Evolutionary conservation across 2,888 invertebrate genomes (phyloP), one percentile per base, ranked within the genome.

Genomic region (Sipha maydis): DNA sequence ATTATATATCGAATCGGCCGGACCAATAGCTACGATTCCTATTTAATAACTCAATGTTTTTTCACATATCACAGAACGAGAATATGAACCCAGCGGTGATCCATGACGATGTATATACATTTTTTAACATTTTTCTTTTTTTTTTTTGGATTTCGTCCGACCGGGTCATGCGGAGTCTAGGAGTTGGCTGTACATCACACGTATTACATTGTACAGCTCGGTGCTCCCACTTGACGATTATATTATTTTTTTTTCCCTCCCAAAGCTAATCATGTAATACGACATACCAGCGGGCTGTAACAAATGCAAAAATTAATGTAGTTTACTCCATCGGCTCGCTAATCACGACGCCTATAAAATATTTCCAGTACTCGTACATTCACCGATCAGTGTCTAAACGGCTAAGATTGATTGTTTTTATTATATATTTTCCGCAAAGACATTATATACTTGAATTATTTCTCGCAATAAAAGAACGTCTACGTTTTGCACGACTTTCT

Each of bases 81-180:
- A 61, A n/a, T 34, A 75, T 21, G 41, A 9, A 34, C 73, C 76
- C 84, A 56, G 73, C 61, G 25, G 25, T 17, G 41, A 67, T 77
- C 61, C 67, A 31, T 3, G 67, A 48, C 11, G 17, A 7, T 61
- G 21, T 61, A 14, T 11, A 48, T 48, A 11, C 11, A 1, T 48
- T 14, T 48, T 48, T 48, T 34, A 3, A 34, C 3, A 17, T 75
- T 84, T 76, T 73, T 75, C 56, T 38, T 67, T 71, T 71, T 71
- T 34, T 54, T 67, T 77, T 85, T 85, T 85, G 84, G 84, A 85
- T 76, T 85, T 76, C 41, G 76, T 85, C 84, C 84, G 76, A 85
- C 76, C 84, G 41, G 84, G 84, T 85, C 84, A 85, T 25, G 67
- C 17, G 67, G 17, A 73, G 38, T 34, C 25, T 1, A 31, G 48